Conservation (phyloP, 1,140 invertebrate genomes). For the Drosophila elegans region DNA sequence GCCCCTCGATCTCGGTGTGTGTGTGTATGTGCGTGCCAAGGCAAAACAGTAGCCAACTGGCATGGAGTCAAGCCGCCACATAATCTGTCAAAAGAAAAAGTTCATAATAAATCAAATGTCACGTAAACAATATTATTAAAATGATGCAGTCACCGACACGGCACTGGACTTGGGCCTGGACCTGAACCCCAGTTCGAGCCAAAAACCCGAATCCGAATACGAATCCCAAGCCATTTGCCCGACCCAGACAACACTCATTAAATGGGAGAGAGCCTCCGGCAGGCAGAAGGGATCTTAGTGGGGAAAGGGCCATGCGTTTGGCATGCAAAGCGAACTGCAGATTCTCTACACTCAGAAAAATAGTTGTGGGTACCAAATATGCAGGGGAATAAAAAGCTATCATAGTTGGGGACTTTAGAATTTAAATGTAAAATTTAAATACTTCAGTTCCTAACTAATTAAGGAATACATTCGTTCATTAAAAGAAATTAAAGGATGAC, state of each 20-base stretch:
- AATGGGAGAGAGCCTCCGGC: constrained; percentile 47
- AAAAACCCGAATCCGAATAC: background rate
- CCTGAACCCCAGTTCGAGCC: constrained; percentile 1
- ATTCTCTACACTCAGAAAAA: constrained; percentile 19
- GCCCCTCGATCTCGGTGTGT: constrained; percentile 10
- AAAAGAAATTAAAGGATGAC: too few relatives aligned
- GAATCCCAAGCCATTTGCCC: constrained; percentile 16
- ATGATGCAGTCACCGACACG: constrained; percentile 69
- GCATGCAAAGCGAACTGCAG: constrained; percentile 60
- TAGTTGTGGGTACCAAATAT: too few relatives aligned
- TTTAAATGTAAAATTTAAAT: too few relatives aligned
- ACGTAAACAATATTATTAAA: constrained; percentile 84
- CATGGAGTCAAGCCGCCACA: constrained; percentile 68
- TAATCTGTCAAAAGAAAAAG: constrained; percentile 84
- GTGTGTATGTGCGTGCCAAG: constrained; percentile 34
- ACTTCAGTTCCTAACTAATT: too few relatives aligned
- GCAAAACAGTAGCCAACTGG: constrained; percentile 71
- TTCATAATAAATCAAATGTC: constrained; percentile 84
- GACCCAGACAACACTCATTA: constrained; percentile 66
- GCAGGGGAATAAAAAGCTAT: too few relatives aligned
- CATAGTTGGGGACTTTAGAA: too few relatives aligned
- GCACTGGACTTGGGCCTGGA: background rate
- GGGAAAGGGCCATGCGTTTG: constrained; percentile 5
- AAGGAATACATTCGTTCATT: too few relatives aligned
- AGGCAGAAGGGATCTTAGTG: constrained; percentile 35